Evolutionary conservation across 2,113 vertebrate species (phyloP), one percentile per base, ranked within the genome.

Genomic region (Nibea coibor): DNA sequence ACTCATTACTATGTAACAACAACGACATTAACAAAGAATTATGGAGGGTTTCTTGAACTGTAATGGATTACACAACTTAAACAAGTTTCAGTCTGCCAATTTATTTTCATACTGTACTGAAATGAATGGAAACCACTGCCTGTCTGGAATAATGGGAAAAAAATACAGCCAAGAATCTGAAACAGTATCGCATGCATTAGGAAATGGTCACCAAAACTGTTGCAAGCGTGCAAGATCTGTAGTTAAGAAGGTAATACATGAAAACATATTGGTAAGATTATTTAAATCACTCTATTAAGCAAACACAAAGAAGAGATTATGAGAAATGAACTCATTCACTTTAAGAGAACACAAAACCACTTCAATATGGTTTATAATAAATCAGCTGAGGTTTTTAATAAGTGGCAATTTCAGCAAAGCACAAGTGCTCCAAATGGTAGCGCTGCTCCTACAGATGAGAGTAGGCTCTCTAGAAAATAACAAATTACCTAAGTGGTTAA

Each of bases 291-390:
- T 65, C 61, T 53, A 22, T 58, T 63, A 12, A 35, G 35, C n/a
- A 68, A 64, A 68, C 7, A 16, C 78, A 67, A 2, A 45, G n/a
- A 71, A 24, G 31, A 28, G 20, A 10, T 43, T 51, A 47, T 31
- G 39, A 73, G 53, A 72, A 53, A 68, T 63, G 28, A 58, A 62
- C 45, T 77, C 35, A 57, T 70, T 63, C 47, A 64, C n/a, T 75
- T 81, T 31, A 35, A 77, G 59, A 65, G 63, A 75, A 56, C 47
- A 50, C 65, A 48, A 28, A 54, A 22, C 54, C 72, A 69, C 86
- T 79, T 90, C 54, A 83, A 31, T 53, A 14, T 16, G 57, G 82
- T 81, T 76, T 89, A 80, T 35, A 80, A 84, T 78, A 77, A 69
- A 73, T 81, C 65, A 64, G 50, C 0, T 4, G n/a, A 31, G 35